A percentile compares a stretch with the other conserved stretches of the same genome.
These are phyloP conservation scores for Okamejei kenojei DNA, from an alignment of 2,797 vertebrate genomes.

Conservation along the genomic window DNA sequence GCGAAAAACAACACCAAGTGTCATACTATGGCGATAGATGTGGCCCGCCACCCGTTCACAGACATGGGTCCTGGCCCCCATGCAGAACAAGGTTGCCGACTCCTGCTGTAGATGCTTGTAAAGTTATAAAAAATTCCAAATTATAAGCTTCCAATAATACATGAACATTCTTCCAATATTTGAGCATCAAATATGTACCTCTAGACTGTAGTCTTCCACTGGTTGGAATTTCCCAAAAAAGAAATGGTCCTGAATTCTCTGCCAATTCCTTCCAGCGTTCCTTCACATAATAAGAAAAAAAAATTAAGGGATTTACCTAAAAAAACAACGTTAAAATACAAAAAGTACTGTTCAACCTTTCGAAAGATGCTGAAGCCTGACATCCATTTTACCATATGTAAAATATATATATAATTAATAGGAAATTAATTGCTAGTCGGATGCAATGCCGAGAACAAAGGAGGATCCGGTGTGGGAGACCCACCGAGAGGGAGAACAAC, in stretches of 20 bases:
- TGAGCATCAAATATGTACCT: slow-evolving; percentile 57
- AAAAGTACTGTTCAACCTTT: background rate
- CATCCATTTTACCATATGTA: background rate
- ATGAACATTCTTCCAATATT: too few species aligned
- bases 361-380: background rate
- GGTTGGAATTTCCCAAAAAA: slow-evolving; percentile 85
- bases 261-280: slow-evolving; percentile 89
- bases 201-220: slow-evolving; percentile 75
- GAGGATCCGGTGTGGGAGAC: too few species aligned
- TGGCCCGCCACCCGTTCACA: too few species aligned
- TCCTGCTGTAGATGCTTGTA: background rate
- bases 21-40: too few species aligned
- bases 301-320: background rate
- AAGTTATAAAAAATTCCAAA: background rate
- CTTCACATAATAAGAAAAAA: slow-evolving; percentile 52
- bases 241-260: slow-evolving; percentile 87
- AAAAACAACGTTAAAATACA: background rate
- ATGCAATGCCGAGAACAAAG: too few species aligned
- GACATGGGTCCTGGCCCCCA: too few species aligned
- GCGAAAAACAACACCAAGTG: too few species aligned
- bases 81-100: too few species aligned
- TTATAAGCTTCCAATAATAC: background rate
- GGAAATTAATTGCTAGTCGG: background rate
- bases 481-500: too few species aligned
- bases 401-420: background rate